Percentiles rank a stretch among this genome's conserved stretches.
Conservation (phyloP, 2,113 vertebrate genomes). For the Gobius niger region DNA sequence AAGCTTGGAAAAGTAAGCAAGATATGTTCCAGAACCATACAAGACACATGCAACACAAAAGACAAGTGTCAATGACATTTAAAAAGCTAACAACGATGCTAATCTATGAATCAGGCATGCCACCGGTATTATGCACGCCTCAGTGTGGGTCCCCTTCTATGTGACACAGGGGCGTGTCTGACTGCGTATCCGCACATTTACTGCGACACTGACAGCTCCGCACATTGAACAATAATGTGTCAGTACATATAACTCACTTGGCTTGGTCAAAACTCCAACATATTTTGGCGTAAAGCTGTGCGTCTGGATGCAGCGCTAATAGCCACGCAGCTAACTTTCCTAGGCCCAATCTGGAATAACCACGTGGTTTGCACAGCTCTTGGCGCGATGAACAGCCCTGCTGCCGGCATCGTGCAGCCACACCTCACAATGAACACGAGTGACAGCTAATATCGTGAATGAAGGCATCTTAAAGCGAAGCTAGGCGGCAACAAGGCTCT, state of each 20-base stretch:
- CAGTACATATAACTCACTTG: neutral
- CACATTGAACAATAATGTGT: neutral
- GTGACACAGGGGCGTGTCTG: conserved; percentile 61
- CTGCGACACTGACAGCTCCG: neutral
- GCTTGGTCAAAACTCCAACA: neutral
- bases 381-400: conserved; percentile 50
- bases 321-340: conserved; percentile 60
- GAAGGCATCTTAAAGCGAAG: neutral
- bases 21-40: neutral
- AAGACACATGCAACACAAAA: neutral
- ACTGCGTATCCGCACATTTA: neutral
- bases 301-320: conserved; percentile 26
- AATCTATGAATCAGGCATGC: neutral
- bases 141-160: conserved; percentile 10
- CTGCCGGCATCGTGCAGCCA: conserved; percentile 58
- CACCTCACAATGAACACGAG: conserved; percentile 36
- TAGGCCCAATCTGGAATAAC: conserved; percentile 58
- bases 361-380: conserved; percentile 67
- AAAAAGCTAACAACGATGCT: neutral
- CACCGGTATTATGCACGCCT: conserved; percentile 7
- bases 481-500: neutral
- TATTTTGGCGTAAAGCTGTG: neutral
- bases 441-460: conserved; percentile 32
- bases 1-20: neutral
- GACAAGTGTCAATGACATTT: neutral